phyloP scores from a whole-genome alignment of 2,797 vertebrate species.

The Cottoperca gobio region DNA sequence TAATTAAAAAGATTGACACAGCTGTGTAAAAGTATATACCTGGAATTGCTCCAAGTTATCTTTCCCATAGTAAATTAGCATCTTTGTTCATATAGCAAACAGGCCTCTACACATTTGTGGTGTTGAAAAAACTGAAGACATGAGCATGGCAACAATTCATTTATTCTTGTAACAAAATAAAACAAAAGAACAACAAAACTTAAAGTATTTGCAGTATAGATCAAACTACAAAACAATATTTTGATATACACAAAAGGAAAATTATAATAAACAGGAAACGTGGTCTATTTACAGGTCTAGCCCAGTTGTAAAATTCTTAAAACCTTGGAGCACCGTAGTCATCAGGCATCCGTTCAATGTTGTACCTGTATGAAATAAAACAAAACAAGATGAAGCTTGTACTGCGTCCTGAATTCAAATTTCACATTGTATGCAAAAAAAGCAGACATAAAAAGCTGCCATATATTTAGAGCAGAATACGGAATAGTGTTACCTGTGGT shows the following conservation, averaged over 20 bases:
- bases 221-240: conserved; percentile 15
- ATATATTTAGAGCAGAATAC: not conserved
- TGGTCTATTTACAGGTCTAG: conserved; percentile 64
- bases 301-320: conserved; percentile 71
- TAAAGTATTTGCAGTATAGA: conserved; percentile 6
- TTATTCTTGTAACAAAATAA: conserved; percentile 60
- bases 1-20: not conserved
- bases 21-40: not conserved
- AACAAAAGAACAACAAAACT: conserved; percentile 7
- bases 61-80: not conserved
- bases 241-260: conserved; percentile 38
- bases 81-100: not conserved
- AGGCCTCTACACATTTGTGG: not conserved
- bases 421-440: not conserved
- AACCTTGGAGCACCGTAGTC: conserved; percentile 96
- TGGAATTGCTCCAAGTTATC: not conserved
- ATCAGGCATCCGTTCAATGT: conserved; percentile 98
- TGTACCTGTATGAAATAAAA: conserved; percentile 86
- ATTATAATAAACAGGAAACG: conserved; percentile 29
- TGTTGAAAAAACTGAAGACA: not conserved
- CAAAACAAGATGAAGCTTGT: not conserved
- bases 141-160: conserved; percentile 14
- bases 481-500: conserved; percentile 88
- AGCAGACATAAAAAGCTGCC: not conserved
- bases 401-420: not conserved